A percentile compares a stretch with the other conserved stretches of the same genome.
phyloP scores from a whole-genome alignment of 2,797 vertebrate genomes.

The Macrochelys suwanniensis region DNA sequence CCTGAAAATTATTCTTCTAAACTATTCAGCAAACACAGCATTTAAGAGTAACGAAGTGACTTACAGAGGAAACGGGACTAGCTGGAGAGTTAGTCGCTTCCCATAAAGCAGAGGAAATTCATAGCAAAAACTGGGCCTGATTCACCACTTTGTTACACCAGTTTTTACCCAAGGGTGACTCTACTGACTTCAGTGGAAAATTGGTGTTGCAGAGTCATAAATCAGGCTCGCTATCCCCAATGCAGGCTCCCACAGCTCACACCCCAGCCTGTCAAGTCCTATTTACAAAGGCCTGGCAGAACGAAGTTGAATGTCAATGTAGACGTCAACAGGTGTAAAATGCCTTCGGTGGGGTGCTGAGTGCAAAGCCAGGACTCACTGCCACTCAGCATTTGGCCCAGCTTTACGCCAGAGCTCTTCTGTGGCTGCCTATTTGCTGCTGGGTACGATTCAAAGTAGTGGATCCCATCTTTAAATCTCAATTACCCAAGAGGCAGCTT shows the following conservation, averaged over 20 bases:
- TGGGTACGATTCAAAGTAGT: not conserved
- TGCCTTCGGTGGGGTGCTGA: not conserved
- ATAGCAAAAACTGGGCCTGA: conserved; percentile 33
- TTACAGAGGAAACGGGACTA: conserved; percentile 17
- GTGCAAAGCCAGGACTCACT: not conserved
- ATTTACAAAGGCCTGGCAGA: not conserved
- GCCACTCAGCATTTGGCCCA: not conserved
- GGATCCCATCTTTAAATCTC: rapidly evolving
- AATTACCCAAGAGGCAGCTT: not conserved
- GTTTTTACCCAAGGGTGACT: conserved; percentile 5
- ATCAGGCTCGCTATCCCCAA: not conserved
- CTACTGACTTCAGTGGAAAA: not conserved
- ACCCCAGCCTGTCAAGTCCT: not conserved
- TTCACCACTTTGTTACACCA: conserved; percentile 11
- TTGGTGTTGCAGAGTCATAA: conserved; percentile 26
- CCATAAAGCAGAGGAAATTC: conserved; percentile 52
- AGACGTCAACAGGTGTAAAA: not conserved
- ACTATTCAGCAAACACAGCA: conserved; percentile 63
- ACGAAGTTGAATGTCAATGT: not conserved
- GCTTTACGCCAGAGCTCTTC: not conserved
- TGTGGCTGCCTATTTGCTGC: not conserved
- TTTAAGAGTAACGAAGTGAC: conserved; percentile 63
- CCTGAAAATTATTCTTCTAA: conserved; percentile 43
- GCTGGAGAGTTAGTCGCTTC: conserved; percentile 60
- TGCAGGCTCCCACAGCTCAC: not conserved